Percentiles rank a stretch among this genome's conserved stretches.
phyloP scores from a whole-genome alignment of 2,888 invertebrate species.

The Oscheius sp. region DNA sequence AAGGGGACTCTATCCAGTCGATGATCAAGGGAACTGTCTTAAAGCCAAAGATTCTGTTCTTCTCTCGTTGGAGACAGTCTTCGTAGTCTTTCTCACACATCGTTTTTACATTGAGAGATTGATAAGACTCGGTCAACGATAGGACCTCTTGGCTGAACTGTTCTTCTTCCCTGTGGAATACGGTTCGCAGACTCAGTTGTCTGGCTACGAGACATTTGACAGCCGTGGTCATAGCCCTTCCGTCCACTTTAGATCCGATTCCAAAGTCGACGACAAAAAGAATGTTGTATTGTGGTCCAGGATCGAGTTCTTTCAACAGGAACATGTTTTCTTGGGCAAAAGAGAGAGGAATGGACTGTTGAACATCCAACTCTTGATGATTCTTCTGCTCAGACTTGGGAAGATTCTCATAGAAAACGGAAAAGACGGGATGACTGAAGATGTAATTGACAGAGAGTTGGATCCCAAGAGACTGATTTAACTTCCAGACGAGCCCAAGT shows the following conservation, averaged over 20 bases:
- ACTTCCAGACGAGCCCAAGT: constrained; percentile 65
- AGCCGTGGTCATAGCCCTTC: constrained; percentile 37
- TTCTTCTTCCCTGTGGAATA: constrained; percentile 30
- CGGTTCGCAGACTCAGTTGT: constrained; percentile 57
- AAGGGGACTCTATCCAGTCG: background rate
- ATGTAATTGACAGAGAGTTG: constrained; percentile 49
- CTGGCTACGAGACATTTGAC: constrained; percentile 48
- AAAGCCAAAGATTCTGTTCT: constrained; percentile 16
- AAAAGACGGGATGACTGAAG: constrained; percentile 57
- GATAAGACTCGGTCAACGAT: constrained; percentile 59
- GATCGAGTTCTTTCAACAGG: constrained; percentile 54
- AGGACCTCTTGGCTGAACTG: constrained; percentile 44
- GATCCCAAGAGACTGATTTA: constrained; percentile 45
- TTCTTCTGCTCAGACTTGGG: background rate
- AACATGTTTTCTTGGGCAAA: constrained; percentile 68
- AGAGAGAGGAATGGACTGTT: constrained; percentile 42
- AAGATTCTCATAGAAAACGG: constrained; percentile 29
- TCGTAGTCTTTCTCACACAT: background rate
- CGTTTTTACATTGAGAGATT: background rate
- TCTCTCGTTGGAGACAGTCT: background rate
- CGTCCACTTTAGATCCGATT: constrained; percentile 31
- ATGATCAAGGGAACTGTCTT: background rate
- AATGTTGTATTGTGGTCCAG: constrained; percentile 63
- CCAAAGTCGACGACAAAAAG: constrained; percentile 56
- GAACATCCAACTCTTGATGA: background rate